Percentiles rank a stretch among this genome's conserved stretches.
Conservation (phyloP, 2,888 invertebrate species). For the Linnaemya tessellans region DNA sequence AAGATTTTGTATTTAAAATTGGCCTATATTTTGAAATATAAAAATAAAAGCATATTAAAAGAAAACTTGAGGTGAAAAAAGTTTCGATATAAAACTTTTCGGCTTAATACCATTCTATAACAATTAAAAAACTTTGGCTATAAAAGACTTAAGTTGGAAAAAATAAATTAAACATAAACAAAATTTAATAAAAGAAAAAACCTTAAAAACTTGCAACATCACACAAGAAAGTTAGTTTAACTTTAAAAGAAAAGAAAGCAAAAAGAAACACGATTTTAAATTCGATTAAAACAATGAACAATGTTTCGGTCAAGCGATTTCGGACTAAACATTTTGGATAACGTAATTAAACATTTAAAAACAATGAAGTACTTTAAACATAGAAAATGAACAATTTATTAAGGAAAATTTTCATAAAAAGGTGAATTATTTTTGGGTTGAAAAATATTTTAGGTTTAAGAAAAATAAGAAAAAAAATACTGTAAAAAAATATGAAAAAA, state of each 20-base stretch:
- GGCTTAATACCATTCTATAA: slow-evolving; percentile 71
- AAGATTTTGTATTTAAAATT: slow-evolving; percentile 51
- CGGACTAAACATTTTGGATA: slow-evolving; percentile 73
- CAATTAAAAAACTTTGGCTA: slow-evolving; percentile 75
- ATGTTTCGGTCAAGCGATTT: slow-evolving; percentile 70
- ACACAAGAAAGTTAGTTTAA: slow-evolving; percentile 16
- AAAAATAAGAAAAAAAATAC: slow-evolving; percentile 54
- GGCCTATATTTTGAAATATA: slow-evolving; percentile 54
- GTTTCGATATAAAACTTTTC: slow-evolving; percentile 76
- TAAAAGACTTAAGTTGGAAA: slow-evolving; percentile 71
- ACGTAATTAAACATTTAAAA: slow-evolving; percentile 60
- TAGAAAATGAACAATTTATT: slow-evolving; percentile 29
- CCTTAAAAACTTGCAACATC: slow-evolving; percentile 1
- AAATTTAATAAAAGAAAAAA: slow-evolving; percentile 2
- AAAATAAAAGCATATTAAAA: slow-evolving; percentile 38
- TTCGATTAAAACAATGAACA: slow-evolving; percentile 59
- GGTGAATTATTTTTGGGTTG: neutral
- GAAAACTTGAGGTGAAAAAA: slow-evolving; percentile 68
- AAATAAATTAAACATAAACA: slow-evolving; percentile 31
- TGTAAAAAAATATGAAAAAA: slow-evolving; percentile 56
- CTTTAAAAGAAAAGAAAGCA: slow-evolving; percentile 3
- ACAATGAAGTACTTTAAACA: slow-evolving; percentile 66
- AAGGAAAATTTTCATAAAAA: slow-evolving; percentile 11
- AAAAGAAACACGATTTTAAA: slow-evolving; percentile 45
- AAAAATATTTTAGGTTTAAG: slow-evolving; percentile 66